Conservation (phyloP, 2,888 invertebrate genomes). For the Aphodius sticticus region DNA sequence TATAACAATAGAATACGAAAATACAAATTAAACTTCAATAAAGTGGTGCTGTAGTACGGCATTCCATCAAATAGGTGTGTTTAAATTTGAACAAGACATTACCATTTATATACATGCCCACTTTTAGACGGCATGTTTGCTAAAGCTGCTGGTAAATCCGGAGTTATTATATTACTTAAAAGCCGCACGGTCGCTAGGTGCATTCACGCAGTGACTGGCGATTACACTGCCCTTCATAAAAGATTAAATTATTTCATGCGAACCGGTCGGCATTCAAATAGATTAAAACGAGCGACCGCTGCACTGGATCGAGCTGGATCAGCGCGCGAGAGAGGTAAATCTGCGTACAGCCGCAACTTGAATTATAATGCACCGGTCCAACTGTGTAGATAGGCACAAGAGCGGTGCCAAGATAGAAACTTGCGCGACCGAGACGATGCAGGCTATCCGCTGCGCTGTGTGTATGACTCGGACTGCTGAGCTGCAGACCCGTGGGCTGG, state of each 20-base stretch:
- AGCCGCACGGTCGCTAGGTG: background rate
- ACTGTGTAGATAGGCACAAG: background rate
- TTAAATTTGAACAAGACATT: background rate
- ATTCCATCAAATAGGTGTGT: background rate
- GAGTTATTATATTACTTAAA: slow-evolving; percentile 4
- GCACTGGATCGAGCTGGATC: background rate
- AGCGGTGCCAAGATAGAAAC: background rate
- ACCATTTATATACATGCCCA: background rate
- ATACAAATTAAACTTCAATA: background rate
- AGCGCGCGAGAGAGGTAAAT: no score
- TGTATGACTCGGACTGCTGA: background rate
- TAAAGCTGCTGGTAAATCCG: background rate
- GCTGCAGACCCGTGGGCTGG: background rate
- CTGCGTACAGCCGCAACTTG: background rate
- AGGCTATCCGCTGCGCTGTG: background rate
- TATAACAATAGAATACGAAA: background rate
- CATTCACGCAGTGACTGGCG: slow-evolving; percentile 4
- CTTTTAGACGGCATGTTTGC: background rate
- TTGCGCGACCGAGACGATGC: background rate
- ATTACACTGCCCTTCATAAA: slow-evolving; percentile 4
- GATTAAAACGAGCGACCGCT: background rate
- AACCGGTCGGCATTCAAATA: background rate
- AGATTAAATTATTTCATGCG: slow-evolving; percentile 4
- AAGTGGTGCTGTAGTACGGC: background rate
- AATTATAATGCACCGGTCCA: background rate